Evolutionary conservation across 1,140 invertebrate genomes (phyloP).

Genomic region (Mactra quadrangularis): DNA sequence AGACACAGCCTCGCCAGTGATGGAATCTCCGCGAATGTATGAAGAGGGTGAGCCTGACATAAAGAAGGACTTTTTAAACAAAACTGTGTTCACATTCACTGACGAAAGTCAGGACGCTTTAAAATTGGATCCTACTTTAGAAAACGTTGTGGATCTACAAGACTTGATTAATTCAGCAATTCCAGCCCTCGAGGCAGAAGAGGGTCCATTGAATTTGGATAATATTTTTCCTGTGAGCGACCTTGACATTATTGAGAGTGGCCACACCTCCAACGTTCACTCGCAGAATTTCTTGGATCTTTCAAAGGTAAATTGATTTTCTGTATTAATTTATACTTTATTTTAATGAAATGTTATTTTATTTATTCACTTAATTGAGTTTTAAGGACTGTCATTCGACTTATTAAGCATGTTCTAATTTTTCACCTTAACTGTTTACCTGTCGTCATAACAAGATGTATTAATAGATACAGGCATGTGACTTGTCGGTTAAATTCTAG

Average conservation of each 20-base stretch:
- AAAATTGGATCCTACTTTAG: slow-evolving; percentile 64
- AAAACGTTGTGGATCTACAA: slow-evolving; percentile 68
- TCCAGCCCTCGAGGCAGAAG: slow-evolving; percentile 47
- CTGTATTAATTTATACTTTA: slow-evolving; percentile 2
- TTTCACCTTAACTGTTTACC: background rate
- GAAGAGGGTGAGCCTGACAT: slow-evolving; percentile 59
- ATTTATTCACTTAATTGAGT: background rate
- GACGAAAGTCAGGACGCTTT: slow-evolving; percentile 34
- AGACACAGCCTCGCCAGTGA: slow-evolving; percentile 41
- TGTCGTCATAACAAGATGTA: slow-evolving; percentile 38
- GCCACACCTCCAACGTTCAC: slow-evolving; percentile 42
- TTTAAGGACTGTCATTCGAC: too few species aligned
- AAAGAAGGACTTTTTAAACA: slow-evolving; percentile 24
- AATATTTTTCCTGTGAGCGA: slow-evolving; percentile 40
- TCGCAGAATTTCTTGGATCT: slow-evolving; percentile 46
- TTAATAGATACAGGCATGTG: slow-evolving; percentile 30
- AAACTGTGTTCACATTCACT: slow-evolving; percentile 47
- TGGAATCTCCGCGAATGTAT: slow-evolving; percentile 67
- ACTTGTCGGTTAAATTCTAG: background rate
- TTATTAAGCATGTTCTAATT: too few species aligned
- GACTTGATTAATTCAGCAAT: slow-evolving; percentile 58
- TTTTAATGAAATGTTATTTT: background rate
- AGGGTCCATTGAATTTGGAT: slow-evolving; percentile 57
- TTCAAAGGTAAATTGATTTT: slow-evolving; percentile 53
- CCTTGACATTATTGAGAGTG: slow-evolving; percentile 46